Conservation (phyloP, 2,113 vertebrate species). For the Pimephales promelas region DNA sequence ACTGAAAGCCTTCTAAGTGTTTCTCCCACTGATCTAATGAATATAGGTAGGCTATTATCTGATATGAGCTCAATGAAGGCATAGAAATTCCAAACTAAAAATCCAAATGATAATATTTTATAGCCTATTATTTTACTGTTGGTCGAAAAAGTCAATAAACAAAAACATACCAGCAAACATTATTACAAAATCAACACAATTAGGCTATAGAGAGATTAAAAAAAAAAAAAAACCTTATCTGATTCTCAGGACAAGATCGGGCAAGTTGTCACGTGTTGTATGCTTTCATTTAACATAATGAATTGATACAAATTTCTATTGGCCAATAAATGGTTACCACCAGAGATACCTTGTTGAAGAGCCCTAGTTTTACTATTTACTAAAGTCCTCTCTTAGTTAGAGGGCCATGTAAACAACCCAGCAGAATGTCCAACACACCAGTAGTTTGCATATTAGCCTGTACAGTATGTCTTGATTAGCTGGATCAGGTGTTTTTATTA, state of each 20-base stretch:
- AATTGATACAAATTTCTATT: background rate
- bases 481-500: no score
- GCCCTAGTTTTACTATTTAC: background rate
- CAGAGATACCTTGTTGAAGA: background rate
- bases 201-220: no score
- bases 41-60: no score
- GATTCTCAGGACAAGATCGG: background rate
- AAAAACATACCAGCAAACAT: background rate
- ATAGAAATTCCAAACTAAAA: background rate
- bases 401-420: no score
- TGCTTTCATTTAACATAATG: background rate
- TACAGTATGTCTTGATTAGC: no score
- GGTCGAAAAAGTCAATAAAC: background rate
- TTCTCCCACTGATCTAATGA: no score
- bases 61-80: background rate
- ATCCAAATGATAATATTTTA: background rate
- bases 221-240: background rate
- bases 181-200: background rate
- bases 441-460: no score
- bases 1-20: no score
- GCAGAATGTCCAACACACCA: no score
- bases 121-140: background rate
- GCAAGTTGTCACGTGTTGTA: background rate
- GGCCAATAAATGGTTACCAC: background rate
- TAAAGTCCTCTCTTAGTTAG: background rate